Percentiles rank a stretch among this genome's conserved stretches.
Evolutionary conservation across 2,888 invertebrate species (phyloP).

Genomic region (Arrhopalites spinosus): DNA sequence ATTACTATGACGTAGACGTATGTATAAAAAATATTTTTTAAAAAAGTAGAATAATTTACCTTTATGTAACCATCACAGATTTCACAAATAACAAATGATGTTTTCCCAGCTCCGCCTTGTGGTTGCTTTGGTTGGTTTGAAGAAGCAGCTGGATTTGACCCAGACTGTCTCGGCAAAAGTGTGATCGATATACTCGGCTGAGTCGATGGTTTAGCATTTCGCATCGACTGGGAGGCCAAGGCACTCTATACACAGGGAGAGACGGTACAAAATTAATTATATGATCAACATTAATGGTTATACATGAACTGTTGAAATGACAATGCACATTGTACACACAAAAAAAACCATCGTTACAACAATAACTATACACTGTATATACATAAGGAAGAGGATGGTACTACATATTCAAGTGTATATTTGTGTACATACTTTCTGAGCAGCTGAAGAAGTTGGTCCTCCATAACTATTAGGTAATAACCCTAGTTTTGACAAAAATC

Average conservation of each 20-base stretch:
- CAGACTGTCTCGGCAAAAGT: constrained; percentile 73
- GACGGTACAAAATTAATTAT: not conserved
- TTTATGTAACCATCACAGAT: constrained; percentile 97
- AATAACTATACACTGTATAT: not conserved
- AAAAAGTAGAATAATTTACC: constrained; percentile 60
- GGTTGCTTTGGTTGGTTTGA: constrained; percentile 54
- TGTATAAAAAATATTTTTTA: not conserved
- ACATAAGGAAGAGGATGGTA: not conserved
- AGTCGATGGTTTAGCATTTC: constrained; percentile 38
- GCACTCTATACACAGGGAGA: constrained; percentile 22
- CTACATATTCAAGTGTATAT: not conserved
- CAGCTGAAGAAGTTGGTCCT: constrained; percentile 32
- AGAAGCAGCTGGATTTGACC: constrained; percentile 58
- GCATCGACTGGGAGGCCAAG: constrained; percentile 33
- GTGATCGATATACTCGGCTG: constrained; percentile 91
- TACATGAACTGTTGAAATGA: not conserved
- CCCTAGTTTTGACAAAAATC: constrained; percentile 46
- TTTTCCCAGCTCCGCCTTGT: constrained; percentile 63
- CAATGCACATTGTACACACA: not conserved
- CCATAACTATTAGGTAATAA: constrained; percentile 38
- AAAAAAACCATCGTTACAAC: not conserved
- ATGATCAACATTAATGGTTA: no score
- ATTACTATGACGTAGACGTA: not conserved
- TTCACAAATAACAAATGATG: constrained; percentile 90
- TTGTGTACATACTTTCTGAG: constrained; percentile 43